phyloP scores from a whole-genome alignment of 2,113 vertebrate genomes.

The Lynx canadensis region DNA sequence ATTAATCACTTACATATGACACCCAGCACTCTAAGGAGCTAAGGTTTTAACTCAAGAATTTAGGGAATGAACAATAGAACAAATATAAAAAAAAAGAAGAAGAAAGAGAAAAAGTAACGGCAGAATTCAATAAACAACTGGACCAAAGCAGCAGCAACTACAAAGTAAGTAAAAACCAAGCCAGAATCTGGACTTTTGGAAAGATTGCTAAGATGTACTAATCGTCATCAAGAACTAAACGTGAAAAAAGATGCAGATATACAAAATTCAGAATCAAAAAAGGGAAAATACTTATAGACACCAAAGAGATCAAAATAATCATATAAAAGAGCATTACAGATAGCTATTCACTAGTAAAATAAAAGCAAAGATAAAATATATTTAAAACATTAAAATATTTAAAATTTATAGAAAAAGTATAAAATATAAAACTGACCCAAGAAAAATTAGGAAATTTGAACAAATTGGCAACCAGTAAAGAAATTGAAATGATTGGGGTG shows the following conservation, averaged over 20 bases:
- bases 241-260: neutral
- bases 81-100: neutral
- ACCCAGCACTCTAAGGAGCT: neutral
- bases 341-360: slow-evolving; percentile 9
- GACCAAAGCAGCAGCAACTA: neutral
- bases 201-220: neutral
- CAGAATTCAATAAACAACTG: neutral
- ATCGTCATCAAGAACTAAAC: neutral
- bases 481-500: neutral
- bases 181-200: neutral
- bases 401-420: neutral
- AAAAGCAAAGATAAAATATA: neutral
- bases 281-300: neutral
- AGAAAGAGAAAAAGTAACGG: neutral
- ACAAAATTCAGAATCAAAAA: neutral
- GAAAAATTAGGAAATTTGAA: neutral
- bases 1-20: too few species aligned
- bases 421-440: neutral
- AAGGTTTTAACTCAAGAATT: neutral
- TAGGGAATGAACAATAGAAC: neutral
- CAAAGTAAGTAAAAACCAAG: neutral
- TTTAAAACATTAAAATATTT: neutral
- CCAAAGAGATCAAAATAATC: neutral
- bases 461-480: neutral
- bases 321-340: neutral